phyloP scores from a whole-genome alignment of 2,888 invertebrate genomes.

The Pyrrhia umbra region DNA sequence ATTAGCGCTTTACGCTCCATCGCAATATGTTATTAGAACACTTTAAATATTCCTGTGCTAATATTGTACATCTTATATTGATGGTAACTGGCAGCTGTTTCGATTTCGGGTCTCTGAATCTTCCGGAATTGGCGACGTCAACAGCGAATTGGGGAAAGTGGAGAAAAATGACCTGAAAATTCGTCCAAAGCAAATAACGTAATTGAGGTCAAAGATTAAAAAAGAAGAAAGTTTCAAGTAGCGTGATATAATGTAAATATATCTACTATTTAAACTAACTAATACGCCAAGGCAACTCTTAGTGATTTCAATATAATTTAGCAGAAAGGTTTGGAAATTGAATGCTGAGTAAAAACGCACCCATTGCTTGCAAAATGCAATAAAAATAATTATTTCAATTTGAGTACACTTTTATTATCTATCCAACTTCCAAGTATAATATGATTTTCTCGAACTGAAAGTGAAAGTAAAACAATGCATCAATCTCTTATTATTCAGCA shows the following conservation, averaged over 20 bases:
- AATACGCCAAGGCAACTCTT: too few species aligned
- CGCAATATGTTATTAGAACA: slow-evolving; percentile 58
- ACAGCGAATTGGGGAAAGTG: not conserved
- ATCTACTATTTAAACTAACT: not conserved
- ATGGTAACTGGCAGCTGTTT: slow-evolving; percentile 36
- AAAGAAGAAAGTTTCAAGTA: not conserved
- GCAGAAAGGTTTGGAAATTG: too few species aligned
- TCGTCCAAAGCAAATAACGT: not conserved
- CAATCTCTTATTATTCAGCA: slow-evolving; percentile 43
- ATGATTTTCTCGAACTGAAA: slow-evolving; percentile 40
- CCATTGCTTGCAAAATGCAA: too few species aligned
- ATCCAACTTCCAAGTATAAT: too few species aligned
- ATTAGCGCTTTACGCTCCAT: slow-evolving; percentile 58
- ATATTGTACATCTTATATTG: slow-evolving; percentile 49
- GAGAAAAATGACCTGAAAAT: not conserved
- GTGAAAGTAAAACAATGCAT: slow-evolving; percentile 51
- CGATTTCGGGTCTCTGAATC: slow-evolving; percentile 17
- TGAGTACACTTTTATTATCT: too few species aligned
- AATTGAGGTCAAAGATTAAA: not conserved
- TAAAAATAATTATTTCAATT: too few species aligned
- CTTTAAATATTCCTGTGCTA: slow-evolving; percentile 55
- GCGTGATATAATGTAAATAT: too few species aligned
- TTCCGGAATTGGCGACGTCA: slow-evolving; percentile 16
- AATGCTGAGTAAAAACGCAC: too few species aligned
- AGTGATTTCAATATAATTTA: too few species aligned